Evolutionary conservation across 2,888 invertebrate species (phyloP), one percentile per base, ranked within the genome.

Genomic region (Andrena flavipes): DNA sequence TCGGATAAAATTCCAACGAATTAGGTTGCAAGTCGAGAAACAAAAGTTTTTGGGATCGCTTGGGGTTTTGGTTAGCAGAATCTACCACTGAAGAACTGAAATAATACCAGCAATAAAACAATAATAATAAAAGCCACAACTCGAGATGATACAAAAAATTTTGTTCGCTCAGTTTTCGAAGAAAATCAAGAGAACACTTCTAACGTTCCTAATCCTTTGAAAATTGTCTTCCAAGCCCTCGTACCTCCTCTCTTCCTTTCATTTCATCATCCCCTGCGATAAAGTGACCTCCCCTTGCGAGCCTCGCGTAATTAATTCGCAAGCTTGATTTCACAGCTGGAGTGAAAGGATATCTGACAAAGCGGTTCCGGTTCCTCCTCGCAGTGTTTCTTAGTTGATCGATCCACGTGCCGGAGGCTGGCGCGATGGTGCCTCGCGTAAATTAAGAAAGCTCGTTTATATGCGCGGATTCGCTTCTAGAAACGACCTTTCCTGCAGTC

Each of bases 381-480:
- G 20, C 20, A 71, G 35, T 35, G n/a, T 16, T 26, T 30, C 33
- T 81, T 76, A 76, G 71, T 68, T 63, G 23, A 63, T 81, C 51
- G n/a, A 30, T 1, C 16, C 20, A 16, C 8, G 35, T 23, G 49
- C 23, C 33, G 35, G 63, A 16, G 8, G 13, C 13, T 65, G 8
- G 26, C 2, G 30, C 4, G 4, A 13, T 1, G 10, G 33, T n/a
- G 63, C 23, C 64, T 7, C 62, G 64, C 48, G 64, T 60, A 68
- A 65, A 74, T 86, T 67, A 81, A 78, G 63, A 56, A 62, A 54
- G 42, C 42, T 60, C 72, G 62, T 75, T 76, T 69, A 62, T 42
- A 73, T 29, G 29, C 56, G 54, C 60, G 16, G 20, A 29, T 35
- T 42, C 30, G 8, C 10, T 73, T 69, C 23, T 16, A 6, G n/a